phyloP scores from a whole-genome alignment of 2,888 invertebrate species.

The Drosophila diplacantha region DNA sequence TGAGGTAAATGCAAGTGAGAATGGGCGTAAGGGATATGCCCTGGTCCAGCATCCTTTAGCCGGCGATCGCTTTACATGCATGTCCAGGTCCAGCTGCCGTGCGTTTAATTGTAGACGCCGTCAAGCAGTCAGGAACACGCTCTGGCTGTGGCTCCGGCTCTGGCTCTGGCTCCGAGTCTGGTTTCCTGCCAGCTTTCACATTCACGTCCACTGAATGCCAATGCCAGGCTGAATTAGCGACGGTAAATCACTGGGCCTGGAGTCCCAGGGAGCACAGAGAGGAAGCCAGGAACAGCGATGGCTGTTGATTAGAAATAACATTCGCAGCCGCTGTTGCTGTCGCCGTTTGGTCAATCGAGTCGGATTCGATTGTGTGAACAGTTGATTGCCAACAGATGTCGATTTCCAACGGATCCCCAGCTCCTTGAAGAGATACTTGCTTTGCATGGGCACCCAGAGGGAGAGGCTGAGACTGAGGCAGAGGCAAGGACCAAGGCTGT shows the following conservation, averaged over 20 bases:
- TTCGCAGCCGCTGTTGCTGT: conserved; percentile 11
- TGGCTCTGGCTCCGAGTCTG: neutral
- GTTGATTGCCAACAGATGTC: conserved; percentile 37
- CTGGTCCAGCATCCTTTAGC: conserved; percentile 3
- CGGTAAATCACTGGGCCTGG: conserved; percentile 34
- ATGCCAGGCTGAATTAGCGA: conserved; percentile 27
- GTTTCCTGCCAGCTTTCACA: neutral
- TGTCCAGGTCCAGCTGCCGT: conserved; percentile 4
- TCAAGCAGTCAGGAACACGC: conserved; percentile 7
- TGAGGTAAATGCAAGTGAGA: neutral
- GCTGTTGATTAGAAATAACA: conserved; percentile 30
- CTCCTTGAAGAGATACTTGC: neutral
- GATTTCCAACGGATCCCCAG: conserved; percentile 14
- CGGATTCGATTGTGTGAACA: conserved; percentile 33
- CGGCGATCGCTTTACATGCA: conserved; percentile 19
- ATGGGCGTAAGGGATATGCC: neutral
- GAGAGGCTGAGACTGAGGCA: neutral
- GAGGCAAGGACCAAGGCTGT: neutral
- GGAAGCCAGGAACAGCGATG: too few species aligned
- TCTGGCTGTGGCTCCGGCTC: neutral
- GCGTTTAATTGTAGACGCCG: conserved; percentile 16
- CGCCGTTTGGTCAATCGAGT: conserved; percentile 34
- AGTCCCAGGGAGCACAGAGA: neutral
- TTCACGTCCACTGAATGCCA: conserved; percentile 24
- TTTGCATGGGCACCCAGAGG: neutral